Evolutionary conservation across 2,888 invertebrate species (phyloP), one percentile per base, ranked within the genome.

Genomic region (Creontiades dilutus): DNA sequence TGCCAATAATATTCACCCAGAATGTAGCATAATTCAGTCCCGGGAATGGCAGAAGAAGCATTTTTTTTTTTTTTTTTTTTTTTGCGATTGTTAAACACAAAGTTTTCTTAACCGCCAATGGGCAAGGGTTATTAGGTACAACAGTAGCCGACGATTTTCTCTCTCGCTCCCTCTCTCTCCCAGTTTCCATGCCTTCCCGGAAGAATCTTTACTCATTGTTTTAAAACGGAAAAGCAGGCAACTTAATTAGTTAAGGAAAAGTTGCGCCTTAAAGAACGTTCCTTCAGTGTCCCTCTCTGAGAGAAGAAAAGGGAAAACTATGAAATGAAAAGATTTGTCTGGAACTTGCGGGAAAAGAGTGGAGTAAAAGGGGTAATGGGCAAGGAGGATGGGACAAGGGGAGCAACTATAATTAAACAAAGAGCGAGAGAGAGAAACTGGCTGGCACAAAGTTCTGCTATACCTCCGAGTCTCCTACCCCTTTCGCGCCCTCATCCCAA

Each of bases 361-460:
- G 9, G 28, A 37, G n/a, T 23, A 16, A 19, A n/a, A 57, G 28
- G 61, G 57, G 61, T 28, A 37, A 28, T 37, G 61, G 55, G n/a
- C 37, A 37, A 37, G 12, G 27, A 55, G 28, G 28, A 57, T 57
- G 57, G 57, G 57, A 7, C 7, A n/a, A 7, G 28, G 86, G 52
- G 76, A 47, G 61, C n/a, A 57, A 86, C 86, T 68, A 86, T 86
- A 86, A 86, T 86, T 86, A 86, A 86, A 86, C 86, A 86, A 86
- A 86, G 23, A 57, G 61, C 14, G 37, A 85, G 47, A 46, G 85
- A 57, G 47, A 48, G 85, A 86, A 55, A 37, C 57, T 37, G 85
- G 57, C 57, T 61, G 75, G 86, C 37, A 52, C 76, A 75, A 86
- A 86, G 86, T 86, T 86, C 85, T 61, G 37, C 85, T 61, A 52